Evolutionary conservation across 1,140 invertebrate species (phyloP), one percentile per base, ranked within the genome.

Genomic region (Caerostris darwini): DNA sequence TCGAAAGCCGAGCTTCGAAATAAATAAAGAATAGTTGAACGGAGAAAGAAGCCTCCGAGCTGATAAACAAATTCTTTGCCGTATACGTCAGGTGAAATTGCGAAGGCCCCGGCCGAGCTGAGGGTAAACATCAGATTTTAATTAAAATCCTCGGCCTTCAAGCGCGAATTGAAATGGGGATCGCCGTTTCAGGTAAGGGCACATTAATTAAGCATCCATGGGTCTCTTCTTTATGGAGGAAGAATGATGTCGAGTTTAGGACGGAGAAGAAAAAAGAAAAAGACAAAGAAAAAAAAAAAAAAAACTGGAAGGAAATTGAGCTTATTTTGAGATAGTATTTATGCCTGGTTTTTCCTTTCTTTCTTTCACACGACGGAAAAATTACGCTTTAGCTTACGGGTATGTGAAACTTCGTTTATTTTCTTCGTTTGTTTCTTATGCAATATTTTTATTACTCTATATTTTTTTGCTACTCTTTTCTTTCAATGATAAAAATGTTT

Each of bases 71-170:
- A 89, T 89, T 89, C 71, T 89, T 71, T 17, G n/a, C 53, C 64
- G 14, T 34, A 34, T n/a, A 89, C 59, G 64, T 89, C 87, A 89
- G 64, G 64, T 89, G 59, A 89, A 89, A 89, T 89, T 89, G 61
- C 87, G 59, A 89, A 69, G 85, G 85, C 85, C 85, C 85, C 58
- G n/a, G 6, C 58, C 34, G 34, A 59, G 12, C 34, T 58, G 53
- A 89, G 59, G 50, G 87, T 89, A 89, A 89, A 89, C 87, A 89
- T 89, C 87, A 89, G 87, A 89, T 89, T 89, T 89, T 89, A 89
- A 89, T 89, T 89, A 89, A 89, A 89, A 89, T 54, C 87, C 71
- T 89, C 87, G 61, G 59, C 87, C 87, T 89, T 89, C 50, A 61
- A 89, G 87, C 87, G 59, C 34, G 87, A 89, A 89, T 89, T 89